These are phyloP conservation scores for Hippocampus barbouri DNA, from an alignment of 2,113 vertebrate genomes.

Conservation along the genomic window DNA sequence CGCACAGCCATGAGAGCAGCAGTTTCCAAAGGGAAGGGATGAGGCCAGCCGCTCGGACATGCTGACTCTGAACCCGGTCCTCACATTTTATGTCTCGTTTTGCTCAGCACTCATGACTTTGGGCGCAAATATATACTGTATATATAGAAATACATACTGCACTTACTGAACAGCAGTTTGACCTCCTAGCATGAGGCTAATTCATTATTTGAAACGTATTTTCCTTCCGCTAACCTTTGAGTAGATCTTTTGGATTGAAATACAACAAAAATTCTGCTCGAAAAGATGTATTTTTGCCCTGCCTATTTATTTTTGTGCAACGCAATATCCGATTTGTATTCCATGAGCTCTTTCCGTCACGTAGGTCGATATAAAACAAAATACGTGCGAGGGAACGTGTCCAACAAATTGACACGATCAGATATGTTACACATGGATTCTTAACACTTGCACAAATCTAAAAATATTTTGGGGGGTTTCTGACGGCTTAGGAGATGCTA, in stretches of 20 bases:
- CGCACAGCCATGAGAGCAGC: constrained; percentile 47
- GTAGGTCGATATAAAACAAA: background rate
- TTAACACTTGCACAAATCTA: background rate
- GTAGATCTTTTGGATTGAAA: too few species aligned
- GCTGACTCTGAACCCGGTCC: constrained; percentile 13
- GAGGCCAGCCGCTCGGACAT: constrained; percentile 34
- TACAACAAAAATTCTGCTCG: background rate
- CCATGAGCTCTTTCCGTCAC: too few species aligned
- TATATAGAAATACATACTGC: background rate
- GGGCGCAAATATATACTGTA: background rate
- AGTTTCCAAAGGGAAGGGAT: constrained; percentile 44
- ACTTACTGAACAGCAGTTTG: background rate
- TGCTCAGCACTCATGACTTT: background rate
- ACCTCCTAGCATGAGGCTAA: background rate
- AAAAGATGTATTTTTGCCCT: too few species aligned
- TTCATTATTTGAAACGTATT: background rate
- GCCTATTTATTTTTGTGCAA: too few species aligned
- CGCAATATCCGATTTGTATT: too few species aligned
- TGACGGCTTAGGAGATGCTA: background rate
- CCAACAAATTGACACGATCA: background rate
- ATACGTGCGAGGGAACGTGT: background rate
- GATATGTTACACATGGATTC: background rate
- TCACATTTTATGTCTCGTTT: background rate
- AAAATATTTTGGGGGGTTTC: background rate
- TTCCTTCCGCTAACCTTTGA: background rate